Evolutionary conservation across 2,797 vertebrate species (phyloP), one percentile per base, ranked within the genome.

Genomic region (Chloroceryle inda): DNA sequence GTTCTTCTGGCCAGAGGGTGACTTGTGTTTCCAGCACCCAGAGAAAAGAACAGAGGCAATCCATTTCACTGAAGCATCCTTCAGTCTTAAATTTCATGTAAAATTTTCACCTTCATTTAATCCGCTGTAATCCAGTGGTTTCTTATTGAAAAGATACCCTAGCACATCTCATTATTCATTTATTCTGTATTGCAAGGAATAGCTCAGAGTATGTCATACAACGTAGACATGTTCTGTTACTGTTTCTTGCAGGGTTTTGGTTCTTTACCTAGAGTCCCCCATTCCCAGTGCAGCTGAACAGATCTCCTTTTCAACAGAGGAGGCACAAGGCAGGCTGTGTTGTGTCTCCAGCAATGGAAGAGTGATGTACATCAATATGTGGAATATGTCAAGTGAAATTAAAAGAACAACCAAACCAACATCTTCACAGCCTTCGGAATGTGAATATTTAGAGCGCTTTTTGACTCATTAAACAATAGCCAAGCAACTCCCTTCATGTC

Each of bases 91-190:
- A 35, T 58, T 50, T 83, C 38, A 66, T 9, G 27, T 55, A 27
- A 79, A 71, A 92, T 69, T n/a, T 88, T 94, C 40, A 61, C 35
- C 33, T 89, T 73, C 49, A 4, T 44, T 76, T 83, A 63, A 71
- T 56, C 21, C 7, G 5, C 42, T 24, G 8, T 42, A 58, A 80
- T 37, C 24, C 45, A 67, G n/a, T 17, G 27, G 8, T 50, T 24
- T 61, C 42, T 67, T 61, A 82, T 6, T 63, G 40, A 69, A 84
- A 78, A 76, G 44, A 55, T 49, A 53, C 5, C 0, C 0, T 23
- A 44, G 44, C 2, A 35, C 9, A 29, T 49, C 33, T 64, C 20
- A 42, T 53, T 80, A 85, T 89, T 76, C 17, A 42, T 35, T 66
- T 61, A 31, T 27, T 56, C 38, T 56, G 0, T 16, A 21, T 24